phyloP scores from a whole-genome alignment of 2,797 vertebrate genomes.

The Enteromius trimaculatus region DNA sequence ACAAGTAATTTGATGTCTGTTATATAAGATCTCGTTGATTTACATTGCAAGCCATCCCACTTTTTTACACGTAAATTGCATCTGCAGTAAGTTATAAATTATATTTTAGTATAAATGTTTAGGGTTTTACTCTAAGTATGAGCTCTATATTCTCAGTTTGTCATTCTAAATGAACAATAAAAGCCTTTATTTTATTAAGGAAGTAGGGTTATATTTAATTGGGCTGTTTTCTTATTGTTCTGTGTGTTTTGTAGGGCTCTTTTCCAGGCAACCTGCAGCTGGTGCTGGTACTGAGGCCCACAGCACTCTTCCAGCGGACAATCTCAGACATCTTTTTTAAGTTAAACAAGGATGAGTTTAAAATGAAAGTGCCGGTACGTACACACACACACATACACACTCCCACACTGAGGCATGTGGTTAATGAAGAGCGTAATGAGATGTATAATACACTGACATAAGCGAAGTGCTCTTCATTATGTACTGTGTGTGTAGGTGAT shows the following conservation, averaged over 20 bases:
- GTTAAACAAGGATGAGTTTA: slow-evolving; percentile 96
- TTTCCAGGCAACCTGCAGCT: slow-evolving; percentile 97
- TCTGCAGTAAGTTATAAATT: background rate
- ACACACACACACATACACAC: background rate
- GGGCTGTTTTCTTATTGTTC: background rate
- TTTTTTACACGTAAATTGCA: background rate
- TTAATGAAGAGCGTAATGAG: slow-evolving; percentile 25
- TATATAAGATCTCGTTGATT: background rate
- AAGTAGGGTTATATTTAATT: background rate
- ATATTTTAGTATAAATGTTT: background rate
- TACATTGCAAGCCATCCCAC: background rate
- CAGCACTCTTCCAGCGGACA: slow-evolving; percentile 87
- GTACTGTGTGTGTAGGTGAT: slow-evolving; percentile 82
- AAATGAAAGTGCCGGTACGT: slow-evolving; percentile 94
- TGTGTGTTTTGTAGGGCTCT: slow-evolving; percentile 79
- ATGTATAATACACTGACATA: background rate
- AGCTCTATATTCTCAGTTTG: background rate
- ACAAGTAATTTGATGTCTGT: background rate
- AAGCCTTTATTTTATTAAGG: background rate
- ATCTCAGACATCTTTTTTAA: slow-evolving; percentile 92
- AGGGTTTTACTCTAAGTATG: background rate
- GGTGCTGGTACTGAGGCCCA: slow-evolving; percentile 92
- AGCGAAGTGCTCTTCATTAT: slow-evolving; percentile 11
- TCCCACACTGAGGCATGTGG: background rate
- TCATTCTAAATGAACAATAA: background rate